Conservation (phyloP, 2,888 invertebrate species). For the Cerastoderma edule region DNA sequence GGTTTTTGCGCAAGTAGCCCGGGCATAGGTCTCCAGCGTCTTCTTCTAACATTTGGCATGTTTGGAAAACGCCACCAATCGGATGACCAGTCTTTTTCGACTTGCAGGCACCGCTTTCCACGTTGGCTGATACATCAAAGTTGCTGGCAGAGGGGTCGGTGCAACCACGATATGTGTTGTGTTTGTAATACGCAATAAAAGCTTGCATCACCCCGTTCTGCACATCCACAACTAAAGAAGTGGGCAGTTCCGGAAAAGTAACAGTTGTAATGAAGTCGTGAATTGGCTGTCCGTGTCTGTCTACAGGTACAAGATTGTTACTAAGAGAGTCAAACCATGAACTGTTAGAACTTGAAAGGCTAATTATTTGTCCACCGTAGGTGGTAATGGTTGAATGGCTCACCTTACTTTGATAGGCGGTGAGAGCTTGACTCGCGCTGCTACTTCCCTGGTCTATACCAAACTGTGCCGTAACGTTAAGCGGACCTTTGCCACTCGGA, state of each 20-base stretch:
- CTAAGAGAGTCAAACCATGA: constrained; percentile 41
- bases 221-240: constrained; percentile 31
- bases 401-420: constrained; percentile 17
- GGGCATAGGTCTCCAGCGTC: constrained; percentile 19
- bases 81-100: constrained; percentile 20
- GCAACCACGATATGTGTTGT: constrained; percentile 51
- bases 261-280: constrained; percentile 36
- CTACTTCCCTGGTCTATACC: neutral
- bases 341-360: constrained; percentile 22
- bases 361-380: constrained; percentile 39
- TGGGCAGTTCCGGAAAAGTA: constrained; percentile 46
- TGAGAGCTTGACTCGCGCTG: neutral
- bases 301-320: constrained; percentile 52
- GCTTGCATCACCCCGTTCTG: constrained; percentile 27
- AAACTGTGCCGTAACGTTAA: neutral
- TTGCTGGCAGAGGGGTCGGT: constrained; percentile 33
- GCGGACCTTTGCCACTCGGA: neutral
- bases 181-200: constrained; percentile 43
- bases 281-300: constrained; percentile 46
- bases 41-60: constrained; percentile 21
- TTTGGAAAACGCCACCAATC: constrained; percentile 54
- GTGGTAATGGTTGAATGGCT: constrained; percentile 28
- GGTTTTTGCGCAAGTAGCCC: constrained; percentile 20
- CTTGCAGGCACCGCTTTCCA: constrained; percentile 38
- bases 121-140: constrained; percentile 43